These are phyloP conservation scores for Nyctibius bracteatus DNA, from an alignment of 2,113 vertebrate species.

Conservation along the genomic window DNA sequence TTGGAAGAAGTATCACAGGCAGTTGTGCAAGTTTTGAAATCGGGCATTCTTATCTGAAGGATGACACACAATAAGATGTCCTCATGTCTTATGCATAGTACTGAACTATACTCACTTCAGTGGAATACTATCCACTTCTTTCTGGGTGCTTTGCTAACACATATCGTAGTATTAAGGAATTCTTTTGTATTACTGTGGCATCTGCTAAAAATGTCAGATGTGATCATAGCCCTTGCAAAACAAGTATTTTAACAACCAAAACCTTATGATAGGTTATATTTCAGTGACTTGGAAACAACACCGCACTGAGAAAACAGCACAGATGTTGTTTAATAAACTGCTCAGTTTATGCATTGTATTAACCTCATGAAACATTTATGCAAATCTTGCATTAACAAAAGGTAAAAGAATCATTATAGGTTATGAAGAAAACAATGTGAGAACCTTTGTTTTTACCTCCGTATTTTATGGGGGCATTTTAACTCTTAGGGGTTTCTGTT, in stretches of 20 bases:
- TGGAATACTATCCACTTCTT: background rate
- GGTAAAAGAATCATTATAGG: conserved; percentile 69
- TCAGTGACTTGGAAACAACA: conserved; percentile 72
- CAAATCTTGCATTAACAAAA: conserved; percentile 78
- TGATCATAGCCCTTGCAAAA: conserved; percentile 65
- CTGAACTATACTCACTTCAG: background rate
- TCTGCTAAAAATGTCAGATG: conserved; percentile 67
- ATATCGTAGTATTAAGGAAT: conserved; percentile 45
- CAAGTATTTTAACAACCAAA: conserved; percentile 71
- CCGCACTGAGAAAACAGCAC: conserved; percentile 71
- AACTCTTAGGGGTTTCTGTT: conserved; percentile 71
- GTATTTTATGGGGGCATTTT: conserved; percentile 72
- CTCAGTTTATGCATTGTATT: conserved; percentile 73
- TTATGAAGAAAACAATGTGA: conserved; percentile 66
- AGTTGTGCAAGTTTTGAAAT: background rate
- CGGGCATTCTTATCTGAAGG: background rate
- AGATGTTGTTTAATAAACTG: conserved; percentile 78
- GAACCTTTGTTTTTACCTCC: conserved; percentile 65
- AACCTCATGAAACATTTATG: conserved; percentile 81
- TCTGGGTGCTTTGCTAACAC: background rate
- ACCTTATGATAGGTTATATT: conserved; percentile 74
- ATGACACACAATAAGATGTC: background rate
- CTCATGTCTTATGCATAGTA: background rate
- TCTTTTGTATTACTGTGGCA: conserved; percentile 41
- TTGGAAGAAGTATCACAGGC: background rate